Evolutionary conservation across 2,797 vertebrate species (phyloP).

Genomic region (Enteromius viviparus): DNA sequence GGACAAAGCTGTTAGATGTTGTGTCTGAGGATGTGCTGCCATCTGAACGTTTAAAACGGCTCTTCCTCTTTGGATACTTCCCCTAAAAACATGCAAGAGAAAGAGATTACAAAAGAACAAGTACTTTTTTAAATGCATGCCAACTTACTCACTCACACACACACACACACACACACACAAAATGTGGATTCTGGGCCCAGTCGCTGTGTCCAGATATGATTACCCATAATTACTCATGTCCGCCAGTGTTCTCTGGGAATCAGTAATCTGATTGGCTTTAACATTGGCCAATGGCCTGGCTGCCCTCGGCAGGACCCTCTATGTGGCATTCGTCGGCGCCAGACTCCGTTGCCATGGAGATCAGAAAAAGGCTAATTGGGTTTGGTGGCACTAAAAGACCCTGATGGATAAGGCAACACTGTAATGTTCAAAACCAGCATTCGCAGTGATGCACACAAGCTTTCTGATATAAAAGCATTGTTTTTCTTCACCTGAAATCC

Average conservation of each 20-base stretch:
- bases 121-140: background rate
- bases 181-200: slow-evolving; percentile 47
- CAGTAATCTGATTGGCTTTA: slow-evolving; percentile 77
- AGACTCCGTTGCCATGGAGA: slow-evolving; percentile 75
- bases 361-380: slow-evolving; percentile 74
- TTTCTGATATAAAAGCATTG: slow-evolving; percentile 28
- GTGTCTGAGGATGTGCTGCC: slow-evolving; percentile 98
- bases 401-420: slow-evolving; percentile 57
- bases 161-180: slow-evolving; percentile 5
- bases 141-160: background rate
- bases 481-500: background rate
- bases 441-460: slow-evolving; percentile 34
- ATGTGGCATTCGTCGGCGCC: slow-evolving; percentile 72
- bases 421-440: slow-evolving; percentile 23
- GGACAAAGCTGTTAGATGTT: slow-evolving; percentile 96
- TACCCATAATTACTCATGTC: slow-evolving; percentile 73
- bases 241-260: slow-evolving; percentile 64
- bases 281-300: slow-evolving; percentile 69
- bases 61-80: slow-evolving; percentile 94
- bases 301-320: slow-evolving; percentile 69
- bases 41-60: slow-evolving; percentile 93
- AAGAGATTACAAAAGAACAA: background rate
- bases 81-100: slow-evolving; percentile 73
- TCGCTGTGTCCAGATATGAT: slow-evolving; percentile 59
- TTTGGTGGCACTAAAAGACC: slow-evolving; percentile 73